Evolutionary conservation across 2,797 vertebrate genomes (phyloP).

Genomic region (Gila robusta): DNA sequence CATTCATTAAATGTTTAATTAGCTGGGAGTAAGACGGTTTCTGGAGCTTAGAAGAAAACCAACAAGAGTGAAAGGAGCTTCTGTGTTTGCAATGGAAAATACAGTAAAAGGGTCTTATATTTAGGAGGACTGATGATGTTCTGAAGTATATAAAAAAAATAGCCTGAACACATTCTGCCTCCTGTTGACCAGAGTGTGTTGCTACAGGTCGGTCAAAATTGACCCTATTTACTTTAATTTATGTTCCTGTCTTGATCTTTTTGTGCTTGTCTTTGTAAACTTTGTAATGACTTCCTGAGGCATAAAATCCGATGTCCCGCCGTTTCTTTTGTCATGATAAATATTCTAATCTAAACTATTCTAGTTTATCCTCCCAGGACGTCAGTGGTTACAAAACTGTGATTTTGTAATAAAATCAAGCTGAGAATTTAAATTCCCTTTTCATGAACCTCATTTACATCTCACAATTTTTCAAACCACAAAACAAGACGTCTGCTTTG

Average conservation of each 20-base stretch:
- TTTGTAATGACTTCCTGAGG: background rate
- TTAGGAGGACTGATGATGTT: background rate
- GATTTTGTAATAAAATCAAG: slow-evolving; percentile 5
- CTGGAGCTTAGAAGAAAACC: slow-evolving; percentile 25
- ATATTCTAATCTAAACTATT: slow-evolving; percentile 12
- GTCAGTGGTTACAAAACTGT: background rate
- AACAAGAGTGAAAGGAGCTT: slow-evolving; percentile 67
- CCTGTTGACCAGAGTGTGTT: slow-evolving; percentile 66
- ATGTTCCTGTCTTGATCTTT: background rate
- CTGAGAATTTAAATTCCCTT: slow-evolving; percentile 2
- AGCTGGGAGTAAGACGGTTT: slow-evolving; percentile 7
- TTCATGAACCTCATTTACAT: slow-evolving; percentile 17
- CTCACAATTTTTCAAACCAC: background rate
- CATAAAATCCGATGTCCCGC: background rate
- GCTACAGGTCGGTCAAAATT: slow-evolving; percentile 5
- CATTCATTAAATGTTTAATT: slow-evolving; percentile 42
- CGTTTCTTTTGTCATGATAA: background rate
- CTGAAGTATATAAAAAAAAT: background rate
- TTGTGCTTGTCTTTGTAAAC: background rate
- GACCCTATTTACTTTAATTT: background rate
- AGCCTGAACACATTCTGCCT: slow-evolving; percentile 62
- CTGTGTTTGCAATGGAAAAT: slow-evolving; percentile 67
- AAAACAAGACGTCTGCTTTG: slow-evolving; percentile 28
- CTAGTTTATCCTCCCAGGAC: background rate
- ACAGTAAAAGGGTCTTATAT: slow-evolving; percentile 54